Conservation (phyloP, 2,888 invertebrate species). For the Scaptomyza caliginosa region DNA sequence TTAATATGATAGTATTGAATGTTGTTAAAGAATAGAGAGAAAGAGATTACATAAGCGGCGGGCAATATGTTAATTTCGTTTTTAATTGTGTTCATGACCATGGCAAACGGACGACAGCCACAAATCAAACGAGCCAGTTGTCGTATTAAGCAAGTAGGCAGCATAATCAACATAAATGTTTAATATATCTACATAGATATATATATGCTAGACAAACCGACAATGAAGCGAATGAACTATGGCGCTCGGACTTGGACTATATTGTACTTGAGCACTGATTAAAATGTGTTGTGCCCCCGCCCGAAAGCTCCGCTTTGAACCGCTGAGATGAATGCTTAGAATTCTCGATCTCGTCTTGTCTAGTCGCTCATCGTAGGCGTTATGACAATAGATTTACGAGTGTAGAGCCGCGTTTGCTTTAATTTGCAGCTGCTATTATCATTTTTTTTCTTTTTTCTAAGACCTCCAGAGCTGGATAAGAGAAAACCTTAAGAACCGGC, state of each 20-base stretch:
- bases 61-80: constrained; percentile 4
- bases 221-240: constrained; percentile 60
- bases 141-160: constrained; percentile 26
- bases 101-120: constrained; percentile 50
- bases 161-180: constrained; percentile 72
- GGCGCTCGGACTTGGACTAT: constrained; percentile 44
- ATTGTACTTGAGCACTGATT: constrained; percentile 78
- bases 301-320: no score
- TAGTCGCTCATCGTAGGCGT: constrained; percentile 66
- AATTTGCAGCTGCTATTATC: constrained; percentile 68
- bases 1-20: no score
- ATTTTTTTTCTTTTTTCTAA: constrained; percentile 29
- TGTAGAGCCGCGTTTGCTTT: constrained; percentile 54
- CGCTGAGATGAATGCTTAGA: constrained; percentile 8
- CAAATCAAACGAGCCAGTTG: constrained; percentile 22
- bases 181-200: constrained; percentile 15
- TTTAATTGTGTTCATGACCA: constrained; percentile 77
- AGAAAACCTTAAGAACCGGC: constrained; percentile 70
- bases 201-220: constrained; percentile 28
- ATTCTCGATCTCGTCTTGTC: constrained; percentile 27
- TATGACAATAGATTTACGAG: constrained; percentile 79
- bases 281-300: constrained; percentile 68
- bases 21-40: no score
- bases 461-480: constrained; percentile 49
- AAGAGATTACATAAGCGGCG: constrained; percentile 37